These are phyloP conservation scores for Telmatherina bonti DNA, from an alignment of 2,797 vertebrate genomes.

Conservation along the genomic window DNA sequence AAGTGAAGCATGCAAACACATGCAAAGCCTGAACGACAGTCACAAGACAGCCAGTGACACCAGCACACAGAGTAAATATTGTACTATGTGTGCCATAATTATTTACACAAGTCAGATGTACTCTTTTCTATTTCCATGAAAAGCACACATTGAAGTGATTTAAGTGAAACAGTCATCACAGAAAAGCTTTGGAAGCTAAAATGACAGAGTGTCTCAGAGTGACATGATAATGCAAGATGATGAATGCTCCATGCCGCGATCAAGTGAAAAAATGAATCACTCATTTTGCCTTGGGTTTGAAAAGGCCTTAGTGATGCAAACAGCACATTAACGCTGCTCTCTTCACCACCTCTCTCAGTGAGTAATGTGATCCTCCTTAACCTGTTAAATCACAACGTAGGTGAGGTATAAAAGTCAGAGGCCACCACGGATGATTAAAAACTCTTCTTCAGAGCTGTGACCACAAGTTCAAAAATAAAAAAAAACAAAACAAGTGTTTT, in stretches of 20 bases:
- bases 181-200: slow-evolving; percentile 37
- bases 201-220: slow-evolving; percentile 32
- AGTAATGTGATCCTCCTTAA: slow-evolving; percentile 31
- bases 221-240: slow-evolving; percentile 55
- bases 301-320: slow-evolving; percentile 43
- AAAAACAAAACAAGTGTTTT: not conserved
- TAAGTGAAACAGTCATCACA: slow-evolving; percentile 24
- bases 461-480: not conserved
- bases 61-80: not conserved
- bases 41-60: not conserved
- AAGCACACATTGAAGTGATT: slow-evolving; percentile 26
- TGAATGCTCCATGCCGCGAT: slow-evolving; percentile 39
- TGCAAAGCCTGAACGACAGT: slow-evolving; percentile 4
- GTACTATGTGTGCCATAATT: slow-evolving; percentile 11
- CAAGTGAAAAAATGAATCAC: slow-evolving; percentile 53
- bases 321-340: slow-evolving; percentile 30
- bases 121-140: slow-evolving; percentile 14
- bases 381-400: slow-evolving; percentile 29
- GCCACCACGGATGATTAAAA: slow-evolving; percentile 11
- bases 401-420: slow-evolving; percentile 18
- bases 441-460: not conserved
- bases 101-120: slow-evolving; percentile 15
- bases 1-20: not conserved
- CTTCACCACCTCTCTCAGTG: slow-evolving; percentile 16
- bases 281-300: slow-evolving; percentile 48